Conservation (phyloP, 2,888 invertebrate species). For the Drepana falcataria region DNA sequence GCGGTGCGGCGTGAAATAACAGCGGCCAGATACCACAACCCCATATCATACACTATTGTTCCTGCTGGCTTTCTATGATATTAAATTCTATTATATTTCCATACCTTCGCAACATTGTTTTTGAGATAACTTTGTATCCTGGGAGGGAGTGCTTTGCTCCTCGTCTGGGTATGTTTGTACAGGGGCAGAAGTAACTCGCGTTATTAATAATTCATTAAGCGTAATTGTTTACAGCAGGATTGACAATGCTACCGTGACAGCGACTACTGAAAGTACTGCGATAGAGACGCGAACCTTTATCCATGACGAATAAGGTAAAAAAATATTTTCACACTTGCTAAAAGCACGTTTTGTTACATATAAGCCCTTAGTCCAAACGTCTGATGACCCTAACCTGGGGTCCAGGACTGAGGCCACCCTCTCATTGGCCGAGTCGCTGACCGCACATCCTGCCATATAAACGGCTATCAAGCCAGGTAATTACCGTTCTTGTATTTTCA, state of each 20-base stretch:
- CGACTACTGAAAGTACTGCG: no score
- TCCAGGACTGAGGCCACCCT: neutral
- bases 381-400: neutral
- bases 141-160: no score
- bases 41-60: constrained; percentile 27
- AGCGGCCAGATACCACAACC: constrained; percentile 49
- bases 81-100: constrained; percentile 2
- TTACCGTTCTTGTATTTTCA: neutral
- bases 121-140: neutral
- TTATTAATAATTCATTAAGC: no score
- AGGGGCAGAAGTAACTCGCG: no score
- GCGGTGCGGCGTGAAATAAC: constrained; percentile 61
- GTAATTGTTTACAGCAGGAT: no score
- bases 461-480: constrained; percentile 3
- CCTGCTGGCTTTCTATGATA: constrained; percentile 15
- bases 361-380: neutral
- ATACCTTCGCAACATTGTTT: neutral
- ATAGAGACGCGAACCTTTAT: no score
- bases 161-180: no score
- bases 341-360: neutral
- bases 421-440: constrained; percentile 5
- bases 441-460: constrained; percentile 19
- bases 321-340: no score
- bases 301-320: no score
- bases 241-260: no score